phyloP scores from a whole-genome alignment of 2,888 invertebrate species.

The Craniophora ligustri region DNA sequence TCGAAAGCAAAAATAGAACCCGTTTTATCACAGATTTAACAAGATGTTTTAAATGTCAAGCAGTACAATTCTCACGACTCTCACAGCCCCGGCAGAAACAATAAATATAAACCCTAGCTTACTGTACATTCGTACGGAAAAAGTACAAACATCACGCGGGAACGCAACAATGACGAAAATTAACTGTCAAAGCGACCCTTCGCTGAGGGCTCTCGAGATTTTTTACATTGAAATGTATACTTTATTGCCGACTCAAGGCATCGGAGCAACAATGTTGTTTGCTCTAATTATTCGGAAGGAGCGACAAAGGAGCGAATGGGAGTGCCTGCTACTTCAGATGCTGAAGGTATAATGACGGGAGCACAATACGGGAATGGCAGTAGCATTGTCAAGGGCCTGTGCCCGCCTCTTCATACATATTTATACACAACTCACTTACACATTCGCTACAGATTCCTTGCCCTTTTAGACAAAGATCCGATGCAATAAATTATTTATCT shows the following conservation, averaged over 20 bases:
- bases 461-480: slow-evolving; percentile 39
- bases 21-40: slow-evolving; percentile 49
- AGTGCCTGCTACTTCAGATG: slow-evolving; percentile 78
- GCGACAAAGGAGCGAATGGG: slow-evolving; percentile 81
- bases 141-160: slow-evolving; percentile 65
- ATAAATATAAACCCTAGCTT: slow-evolving; percentile 64
- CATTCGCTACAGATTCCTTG: slow-evolving; percentile 56
- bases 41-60: slow-evolving; percentile 62
- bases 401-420: slow-evolving; percentile 85
- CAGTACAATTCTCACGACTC: slow-evolving; percentile 80
- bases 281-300: slow-evolving; percentile 87
- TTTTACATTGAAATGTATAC: slow-evolving; percentile 85
- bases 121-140: slow-evolving; percentile 71
- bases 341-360: slow-evolving; percentile 76
- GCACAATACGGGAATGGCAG: slow-evolving; percentile 77
- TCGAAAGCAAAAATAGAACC: slow-evolving; percentile 39
- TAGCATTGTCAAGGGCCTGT: slow-evolving; percentile 74
- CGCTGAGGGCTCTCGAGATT: slow-evolving; percentile 74
- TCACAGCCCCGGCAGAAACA: slow-evolving; percentile 73
- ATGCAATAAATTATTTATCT: slow-evolving; percentile 58
- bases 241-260: slow-evolving; percentile 73
- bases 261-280: slow-evolving; percentile 70
- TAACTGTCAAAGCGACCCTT: slow-evolving; percentile 80
- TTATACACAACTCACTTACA: slow-evolving; percentile 70
- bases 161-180: slow-evolving; percentile 83